These are phyloP conservation scores for Choloepus didactylus DNA, from an alignment of 2,797 vertebrate genomes.

Conservation along the genomic window DNA sequence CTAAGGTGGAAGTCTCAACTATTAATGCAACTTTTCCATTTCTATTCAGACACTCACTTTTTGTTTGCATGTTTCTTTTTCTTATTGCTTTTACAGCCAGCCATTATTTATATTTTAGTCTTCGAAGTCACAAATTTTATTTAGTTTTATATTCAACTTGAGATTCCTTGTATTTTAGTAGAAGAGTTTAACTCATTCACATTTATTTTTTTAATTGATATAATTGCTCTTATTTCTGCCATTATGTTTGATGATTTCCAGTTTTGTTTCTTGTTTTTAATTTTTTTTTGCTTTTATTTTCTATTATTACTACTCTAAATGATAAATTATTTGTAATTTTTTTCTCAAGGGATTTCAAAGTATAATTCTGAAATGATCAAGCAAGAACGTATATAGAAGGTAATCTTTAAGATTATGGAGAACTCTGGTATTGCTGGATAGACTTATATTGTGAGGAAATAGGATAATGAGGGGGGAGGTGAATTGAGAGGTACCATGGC, in stretches of 20 bases:
- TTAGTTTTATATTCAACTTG: background rate
- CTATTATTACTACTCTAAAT: background rate
- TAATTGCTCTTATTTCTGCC: background rate
- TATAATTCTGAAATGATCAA: background rate
- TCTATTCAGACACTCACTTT: background rate
- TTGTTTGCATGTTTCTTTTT: conserved; percentile 2
- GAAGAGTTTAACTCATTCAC: background rate
- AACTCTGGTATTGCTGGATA: no score
- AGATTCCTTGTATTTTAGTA: background rate
- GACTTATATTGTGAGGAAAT: background rate
- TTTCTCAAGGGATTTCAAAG: background rate
- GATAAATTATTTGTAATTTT: background rate
- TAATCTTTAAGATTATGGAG: background rate
- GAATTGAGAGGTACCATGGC: background rate
- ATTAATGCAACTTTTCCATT: background rate
- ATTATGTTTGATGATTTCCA: background rate
- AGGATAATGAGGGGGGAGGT: accelerated
- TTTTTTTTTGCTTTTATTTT: background rate
- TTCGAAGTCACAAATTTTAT: background rate
- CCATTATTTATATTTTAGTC: background rate
- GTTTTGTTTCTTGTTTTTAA: background rate
- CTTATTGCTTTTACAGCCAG: background rate
- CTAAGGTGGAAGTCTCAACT: background rate
- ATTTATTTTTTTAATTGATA: conserved; percentile 1
- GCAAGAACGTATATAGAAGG: background rate